Conservation (phyloP, 2,797 vertebrate genomes). For the Cuniculus paca region DNA sequence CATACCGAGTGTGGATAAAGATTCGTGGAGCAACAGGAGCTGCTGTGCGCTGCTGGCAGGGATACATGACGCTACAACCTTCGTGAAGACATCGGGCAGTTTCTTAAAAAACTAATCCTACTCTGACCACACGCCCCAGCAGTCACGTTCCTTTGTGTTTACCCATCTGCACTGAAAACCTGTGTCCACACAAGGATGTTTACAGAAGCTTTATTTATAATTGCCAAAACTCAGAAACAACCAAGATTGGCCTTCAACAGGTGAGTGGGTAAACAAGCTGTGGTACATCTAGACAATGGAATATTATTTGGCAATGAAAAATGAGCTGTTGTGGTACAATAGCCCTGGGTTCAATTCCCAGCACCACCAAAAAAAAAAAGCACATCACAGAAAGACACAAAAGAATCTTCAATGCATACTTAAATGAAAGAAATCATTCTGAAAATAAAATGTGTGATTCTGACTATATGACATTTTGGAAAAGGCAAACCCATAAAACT, state of each 20-base stretch:
- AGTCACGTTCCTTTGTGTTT: neutral
- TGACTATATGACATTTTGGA: neutral
- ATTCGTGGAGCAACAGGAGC: neutral
- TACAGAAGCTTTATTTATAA: neutral
- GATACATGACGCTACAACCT: neutral
- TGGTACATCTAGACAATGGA: neutral
- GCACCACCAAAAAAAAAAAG: neutral
- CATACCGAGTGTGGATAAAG: neutral
- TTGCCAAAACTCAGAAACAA: neutral
- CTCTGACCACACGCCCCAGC: neutral
- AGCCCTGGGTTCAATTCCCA: neutral
- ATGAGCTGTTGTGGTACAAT: neutral
- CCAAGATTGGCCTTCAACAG: neutral
- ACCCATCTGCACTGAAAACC: neutral
- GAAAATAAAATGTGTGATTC: neutral
- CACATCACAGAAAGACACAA: neutral
- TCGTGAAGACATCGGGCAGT: too few relatives aligned
- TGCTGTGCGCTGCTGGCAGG: neutral
- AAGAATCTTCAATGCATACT: neutral
- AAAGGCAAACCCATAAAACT: neutral
- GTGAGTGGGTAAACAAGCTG: neutral
- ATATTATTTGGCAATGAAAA: neutral
- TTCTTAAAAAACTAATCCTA: neutral
- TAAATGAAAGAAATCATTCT: neutral
- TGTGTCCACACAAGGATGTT: neutral